phyloP scores from a whole-genome alignment of 2,888 invertebrate genomes.

The Leistus spinibarbis region DNA sequence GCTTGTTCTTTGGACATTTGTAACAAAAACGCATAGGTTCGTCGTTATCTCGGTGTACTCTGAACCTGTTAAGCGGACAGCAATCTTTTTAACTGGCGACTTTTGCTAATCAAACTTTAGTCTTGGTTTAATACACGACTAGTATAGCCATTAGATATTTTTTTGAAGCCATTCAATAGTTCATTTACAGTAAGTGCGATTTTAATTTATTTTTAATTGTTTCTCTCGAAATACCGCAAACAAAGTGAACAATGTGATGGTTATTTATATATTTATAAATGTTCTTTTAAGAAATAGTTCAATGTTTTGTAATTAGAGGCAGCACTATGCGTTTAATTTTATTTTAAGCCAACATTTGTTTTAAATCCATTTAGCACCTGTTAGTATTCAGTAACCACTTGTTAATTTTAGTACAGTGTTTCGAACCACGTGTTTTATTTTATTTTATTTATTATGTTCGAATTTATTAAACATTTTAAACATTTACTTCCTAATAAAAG shows the following conservation, averaged over 20 bases:
- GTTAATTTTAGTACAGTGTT: neutral
- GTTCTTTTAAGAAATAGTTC: neutral
- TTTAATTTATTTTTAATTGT: neutral
- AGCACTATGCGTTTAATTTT: neutral
- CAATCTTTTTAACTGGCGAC: constrained; percentile 26
- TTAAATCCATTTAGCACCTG: neutral
- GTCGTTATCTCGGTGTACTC: constrained; percentile 28
- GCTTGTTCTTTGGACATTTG: constrained; percentile 27
- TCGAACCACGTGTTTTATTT: constrained; percentile 1
- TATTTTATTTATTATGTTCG: neutral
- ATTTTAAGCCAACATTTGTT: too few species aligned
- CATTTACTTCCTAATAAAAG: neutral
- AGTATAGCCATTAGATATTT: neutral
- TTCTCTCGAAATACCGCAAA: too few species aligned
- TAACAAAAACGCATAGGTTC: neutral
- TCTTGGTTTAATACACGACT: neutral
- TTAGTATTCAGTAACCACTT: neutral
- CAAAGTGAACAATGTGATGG: too few species aligned
- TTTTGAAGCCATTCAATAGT: neutral
- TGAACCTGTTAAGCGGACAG: constrained; percentile 14
- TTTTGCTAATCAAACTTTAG: constrained; percentile 30
- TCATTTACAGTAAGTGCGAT: neutral
- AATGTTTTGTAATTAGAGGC: neutral
- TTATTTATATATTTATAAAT: too few species aligned
- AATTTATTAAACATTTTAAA: neutral